Base-by-base conservation (phyloP, 1,140 invertebrate species). In the Drosophila funebris region DNA sequence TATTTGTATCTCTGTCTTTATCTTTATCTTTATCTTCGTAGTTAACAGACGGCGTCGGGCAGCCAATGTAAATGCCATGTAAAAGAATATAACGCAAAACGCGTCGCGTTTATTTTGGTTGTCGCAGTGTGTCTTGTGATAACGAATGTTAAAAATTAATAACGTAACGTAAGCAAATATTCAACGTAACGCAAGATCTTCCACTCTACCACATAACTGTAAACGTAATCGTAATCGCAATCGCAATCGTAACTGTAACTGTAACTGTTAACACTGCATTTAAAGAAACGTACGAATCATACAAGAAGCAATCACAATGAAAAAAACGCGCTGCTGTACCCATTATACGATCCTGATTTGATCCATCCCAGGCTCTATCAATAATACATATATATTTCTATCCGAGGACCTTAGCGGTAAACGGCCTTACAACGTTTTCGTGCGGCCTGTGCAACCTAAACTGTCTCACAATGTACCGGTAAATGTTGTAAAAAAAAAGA, bases 381-480 rank as follows among this genome's bases (percentile, higher is more conserved):
- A 36, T 13, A 36, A 13, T 36, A 36, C 33, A 36, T 13, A 31
- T 31, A 31, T 18, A 24, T 53, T 33, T 68, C 31, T 43, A 36
- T 24, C 31, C 58, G 41, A 72, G 80, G 78, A 77, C 48, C 13
- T 78, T 72, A 71, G 67, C 39, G 72, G 78, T 76, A 77, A 64
- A 88, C 83, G 76, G 83, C 83, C 76, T 89, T 46, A 88, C 81
- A 89, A 88, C 83, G 83, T 88, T 89, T 73, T 83, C 83, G 77
- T 88, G 83, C 79, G 84, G 79, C 79, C 76, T 88, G 72, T 88
- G 83, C 66, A 89, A 88, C 84, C 66, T 88, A 60, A 88, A 88
- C 84, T 76, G 84, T 70, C 83, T 88, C 78, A 88, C 84, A 67
- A 88, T 88, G 83, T 88, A 88, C 83, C 83, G 83, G 83, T 88